Evolutionary conservation across 2,797 vertebrate species (phyloP).

Genomic region (Pipistrellus pipistrellus): DNA sequence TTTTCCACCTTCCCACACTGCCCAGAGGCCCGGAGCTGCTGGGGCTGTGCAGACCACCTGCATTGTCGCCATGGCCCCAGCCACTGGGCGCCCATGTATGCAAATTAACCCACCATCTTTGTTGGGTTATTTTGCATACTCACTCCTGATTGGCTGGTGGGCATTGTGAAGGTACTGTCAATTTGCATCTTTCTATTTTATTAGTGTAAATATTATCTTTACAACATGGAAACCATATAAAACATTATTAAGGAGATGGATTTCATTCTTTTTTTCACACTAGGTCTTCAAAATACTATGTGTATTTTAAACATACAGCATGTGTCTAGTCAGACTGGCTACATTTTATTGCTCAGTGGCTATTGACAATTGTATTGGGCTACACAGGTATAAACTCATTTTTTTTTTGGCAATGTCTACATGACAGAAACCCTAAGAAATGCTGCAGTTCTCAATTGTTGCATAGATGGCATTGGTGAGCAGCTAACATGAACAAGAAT

Average conservation of each 20-base stretch:
- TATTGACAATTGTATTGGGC: background rate
- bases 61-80: no score
- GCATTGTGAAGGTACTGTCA: no score
- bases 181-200: no score
- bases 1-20: no score
- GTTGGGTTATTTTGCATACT: no score
- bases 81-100: no score
- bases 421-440: background rate
- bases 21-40: no score
- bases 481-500: background rate
- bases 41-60: no score
- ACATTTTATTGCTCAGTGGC: background rate
- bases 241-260: background rate
- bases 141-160: no score
- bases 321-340: background rate
- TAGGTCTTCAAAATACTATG: background rate
- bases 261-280: background rate
- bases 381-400: background rate
- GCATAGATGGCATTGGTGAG: background rate
- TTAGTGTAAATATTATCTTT: background rate
- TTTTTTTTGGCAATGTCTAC: background rate
- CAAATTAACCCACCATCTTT: no score
- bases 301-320: background rate
- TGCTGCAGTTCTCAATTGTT: background rate
- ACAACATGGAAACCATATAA: background rate